Percentiles rank a stretch among this genome's conserved stretches.
Evolutionary conservation across 2,113 vertebrate species (phyloP).

Genomic region (Megalops atlanticus): DNA sequence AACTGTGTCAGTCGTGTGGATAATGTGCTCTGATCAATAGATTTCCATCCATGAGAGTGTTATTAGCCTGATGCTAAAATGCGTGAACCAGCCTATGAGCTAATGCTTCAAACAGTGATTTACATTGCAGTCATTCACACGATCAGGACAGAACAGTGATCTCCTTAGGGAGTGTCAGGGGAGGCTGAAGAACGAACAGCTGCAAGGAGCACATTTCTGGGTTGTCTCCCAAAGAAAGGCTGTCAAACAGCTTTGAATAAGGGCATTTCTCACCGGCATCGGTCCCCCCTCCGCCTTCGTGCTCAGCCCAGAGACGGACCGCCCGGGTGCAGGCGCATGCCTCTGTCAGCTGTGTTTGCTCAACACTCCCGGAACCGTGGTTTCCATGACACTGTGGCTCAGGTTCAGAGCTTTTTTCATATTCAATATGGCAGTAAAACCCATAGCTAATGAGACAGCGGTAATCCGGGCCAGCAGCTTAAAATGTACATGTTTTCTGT

Average conservation of each 20-base stretch:
- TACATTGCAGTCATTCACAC: no score
- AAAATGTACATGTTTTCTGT: neutral
- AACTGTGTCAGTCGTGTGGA: neutral
- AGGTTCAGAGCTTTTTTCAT: constrained; percentile 24
- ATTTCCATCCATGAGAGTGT: neutral
- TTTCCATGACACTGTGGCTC: constrained; percentile 40
- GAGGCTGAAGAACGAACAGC: neutral
- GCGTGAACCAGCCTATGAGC: neutral
- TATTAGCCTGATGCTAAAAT: neutral
- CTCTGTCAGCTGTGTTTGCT: constrained; percentile 23
- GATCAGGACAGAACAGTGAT: neutral
- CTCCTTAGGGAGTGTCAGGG: neutral
- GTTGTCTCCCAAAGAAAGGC: neutral
- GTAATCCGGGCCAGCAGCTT: neutral
- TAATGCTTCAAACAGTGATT: neutral
- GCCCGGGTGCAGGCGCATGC: constrained; percentile 1
- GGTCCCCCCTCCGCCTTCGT: neutral
- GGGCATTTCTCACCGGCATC: neutral
- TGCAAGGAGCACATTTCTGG: neutral
- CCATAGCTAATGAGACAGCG: neutral
- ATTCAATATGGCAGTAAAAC: constrained; percentile 31
- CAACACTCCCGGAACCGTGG: neutral
- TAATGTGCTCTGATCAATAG: neutral
- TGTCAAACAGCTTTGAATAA: neutral
- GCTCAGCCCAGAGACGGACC: no score